Evolutionary conservation across 2,888 invertebrate genomes (phyloP).

Genomic region (Drosophila bunnanda): DNA sequence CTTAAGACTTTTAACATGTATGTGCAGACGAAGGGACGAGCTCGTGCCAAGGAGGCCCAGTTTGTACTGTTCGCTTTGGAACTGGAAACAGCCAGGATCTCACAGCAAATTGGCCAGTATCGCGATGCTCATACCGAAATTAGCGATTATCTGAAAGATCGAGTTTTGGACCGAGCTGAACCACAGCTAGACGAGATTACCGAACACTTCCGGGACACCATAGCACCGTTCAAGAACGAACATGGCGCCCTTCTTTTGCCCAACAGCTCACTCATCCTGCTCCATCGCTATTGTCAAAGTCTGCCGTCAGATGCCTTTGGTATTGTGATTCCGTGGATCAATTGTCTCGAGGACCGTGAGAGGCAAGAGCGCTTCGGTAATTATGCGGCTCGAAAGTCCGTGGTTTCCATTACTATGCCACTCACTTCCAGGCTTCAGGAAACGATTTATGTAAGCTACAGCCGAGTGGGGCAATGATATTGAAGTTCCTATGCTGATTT

Average conservation of each 20-base stretch:
- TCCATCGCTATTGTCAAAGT: slow-evolving; percentile 92
- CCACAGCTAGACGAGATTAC: slow-evolving; percentile 86
- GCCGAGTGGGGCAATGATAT: background rate
- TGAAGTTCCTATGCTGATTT: background rate
- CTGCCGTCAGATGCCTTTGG: slow-evolving; percentile 93
- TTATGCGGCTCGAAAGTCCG: background rate
- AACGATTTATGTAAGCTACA: slow-evolving; percentile 87
- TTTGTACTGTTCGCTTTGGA: slow-evolving; percentile 87
- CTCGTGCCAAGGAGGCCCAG: slow-evolving; percentile 88
- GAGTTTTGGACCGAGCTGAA: slow-evolving; percentile 85
- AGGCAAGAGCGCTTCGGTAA: background rate
- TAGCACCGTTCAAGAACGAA: slow-evolving; percentile 70
- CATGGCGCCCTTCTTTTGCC: slow-evolving; percentile 74
- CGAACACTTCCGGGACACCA: slow-evolving; percentile 86
- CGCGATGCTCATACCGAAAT: slow-evolving; percentile 86
- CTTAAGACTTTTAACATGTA: slow-evolving; percentile 92
- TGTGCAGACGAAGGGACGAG: slow-evolving; percentile 95
- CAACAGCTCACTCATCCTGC: slow-evolving; percentile 83
- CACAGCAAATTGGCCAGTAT: slow-evolving; percentile 84
- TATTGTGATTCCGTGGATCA: slow-evolving; percentile 84
- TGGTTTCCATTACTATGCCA: slow-evolving; percentile 89
- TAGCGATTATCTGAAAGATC: slow-evolving; percentile 86
- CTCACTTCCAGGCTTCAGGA: slow-evolving; percentile 90
- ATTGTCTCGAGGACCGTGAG: slow-evolving; percentile 66
- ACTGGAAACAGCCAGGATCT: slow-evolving; percentile 74